phyloP scores from a whole-genome alignment of 2,888 invertebrate genomes.

The Erpobdella octoculata region DNA sequence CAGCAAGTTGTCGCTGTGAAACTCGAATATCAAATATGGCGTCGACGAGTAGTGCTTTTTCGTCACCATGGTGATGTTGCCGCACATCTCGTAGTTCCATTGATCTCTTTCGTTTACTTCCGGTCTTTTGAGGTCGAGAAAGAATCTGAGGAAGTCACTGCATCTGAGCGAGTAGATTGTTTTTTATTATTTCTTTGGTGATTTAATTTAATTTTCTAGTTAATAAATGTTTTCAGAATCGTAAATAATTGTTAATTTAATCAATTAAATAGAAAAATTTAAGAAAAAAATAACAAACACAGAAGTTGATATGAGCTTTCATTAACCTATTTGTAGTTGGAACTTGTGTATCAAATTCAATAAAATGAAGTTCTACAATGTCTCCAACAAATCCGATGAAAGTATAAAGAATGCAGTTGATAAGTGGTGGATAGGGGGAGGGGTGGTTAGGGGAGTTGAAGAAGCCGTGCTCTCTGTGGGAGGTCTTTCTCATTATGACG shows the following conservation, averaged over 20 bases:
- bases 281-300: not conserved
- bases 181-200: not conserved
- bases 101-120: slow-evolving; percentile 46
- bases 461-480: slow-evolving; percentile 70
- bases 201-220: not conserved
- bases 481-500: slow-evolving; percentile 66
- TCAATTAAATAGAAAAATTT: not conserved
- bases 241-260: not conserved
- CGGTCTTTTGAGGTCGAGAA: slow-evolving; percentile 45
- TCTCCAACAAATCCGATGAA: slow-evolving; percentile 71
- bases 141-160: slow-evolving; percentile 46
- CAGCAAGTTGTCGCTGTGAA: slow-evolving; percentile 43
- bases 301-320: not conserved
- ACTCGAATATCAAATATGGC: slow-evolving; percentile 47
- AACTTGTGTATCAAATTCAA: slow-evolving; percentile 65
- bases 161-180: slow-evolving; percentile 43
- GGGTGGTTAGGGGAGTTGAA: slow-evolving; percentile 80
- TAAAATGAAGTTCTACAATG: slow-evolving; percentile 72
- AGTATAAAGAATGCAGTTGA: slow-evolving; percentile 75
- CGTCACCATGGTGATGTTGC: slow-evolving; percentile 43
- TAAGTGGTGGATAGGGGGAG: slow-evolving; percentile 65
- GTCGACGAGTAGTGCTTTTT: slow-evolving; percentile 47
- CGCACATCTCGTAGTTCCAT: slow-evolving; percentile 46
- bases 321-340: slow-evolving; percentile 31
- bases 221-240: not conserved